A percentile compares a stretch with the other conserved stretches of the same genome.
Evolutionary conservation across 2,888 invertebrate species (phyloP).

Genomic region (Apamea monoglypha): DNA sequence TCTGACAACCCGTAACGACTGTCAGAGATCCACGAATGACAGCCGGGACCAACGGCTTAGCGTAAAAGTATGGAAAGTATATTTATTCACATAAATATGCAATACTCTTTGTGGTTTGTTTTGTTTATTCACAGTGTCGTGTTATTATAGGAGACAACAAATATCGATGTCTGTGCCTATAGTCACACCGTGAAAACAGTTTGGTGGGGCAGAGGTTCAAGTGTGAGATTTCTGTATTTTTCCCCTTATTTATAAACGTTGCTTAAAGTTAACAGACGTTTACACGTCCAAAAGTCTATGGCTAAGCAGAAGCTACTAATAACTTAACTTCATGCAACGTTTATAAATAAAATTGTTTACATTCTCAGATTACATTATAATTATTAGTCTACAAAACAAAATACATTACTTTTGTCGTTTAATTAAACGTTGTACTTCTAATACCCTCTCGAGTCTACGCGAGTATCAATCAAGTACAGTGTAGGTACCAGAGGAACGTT

Average conservation of each 20-base stretch:
- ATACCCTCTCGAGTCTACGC: constrained; percentile 23
- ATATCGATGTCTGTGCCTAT: not conserved
- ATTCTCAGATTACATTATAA: not conserved
- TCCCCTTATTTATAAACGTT: not conserved
- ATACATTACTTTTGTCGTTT: not conserved
- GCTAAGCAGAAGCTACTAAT: not conserved
- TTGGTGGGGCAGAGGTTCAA: not conserved
- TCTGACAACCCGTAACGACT: too few relatives aligned
- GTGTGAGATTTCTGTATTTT: not conserved
- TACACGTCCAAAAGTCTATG: too few relatives aligned
- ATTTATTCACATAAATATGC: not conserved
- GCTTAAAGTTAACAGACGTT: not conserved
- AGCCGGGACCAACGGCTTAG: too few relatives aligned
- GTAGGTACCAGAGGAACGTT: constrained; percentile 49
- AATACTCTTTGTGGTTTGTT: not conserved
- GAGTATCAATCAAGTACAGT: constrained; percentile 63
- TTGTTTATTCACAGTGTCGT: not conserved
- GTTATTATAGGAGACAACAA: not conserved
- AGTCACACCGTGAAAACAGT: not conserved
- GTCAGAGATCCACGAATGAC: too few relatives aligned
- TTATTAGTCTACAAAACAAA: too few relatives aligned
- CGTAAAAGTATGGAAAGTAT: too few relatives aligned
- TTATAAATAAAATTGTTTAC: too few relatives aligned
- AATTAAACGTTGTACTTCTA: constrained; percentile 27
- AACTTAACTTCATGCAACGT: too few relatives aligned